Evolutionary conservation across 2,113 vertebrate genomes (phyloP).

Genomic region (Sturnus vulgaris): DNA sequence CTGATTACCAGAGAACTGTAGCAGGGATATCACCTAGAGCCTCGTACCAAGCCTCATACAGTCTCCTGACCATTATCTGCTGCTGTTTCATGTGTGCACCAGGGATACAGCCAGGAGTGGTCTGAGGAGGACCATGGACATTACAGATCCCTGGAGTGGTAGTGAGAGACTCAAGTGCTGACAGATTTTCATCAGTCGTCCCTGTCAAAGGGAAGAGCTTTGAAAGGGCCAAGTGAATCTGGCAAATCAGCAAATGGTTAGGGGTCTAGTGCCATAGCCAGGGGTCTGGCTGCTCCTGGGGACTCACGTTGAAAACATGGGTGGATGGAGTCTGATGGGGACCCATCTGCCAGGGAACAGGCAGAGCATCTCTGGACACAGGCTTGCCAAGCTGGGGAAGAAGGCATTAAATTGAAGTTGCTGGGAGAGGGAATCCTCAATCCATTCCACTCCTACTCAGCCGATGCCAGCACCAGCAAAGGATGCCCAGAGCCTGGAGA

Average conservation of each 20-base stretch:
- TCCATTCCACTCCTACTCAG: not conserved
- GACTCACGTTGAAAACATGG: not conserved
- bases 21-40: not conserved
- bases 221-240: not conserved
- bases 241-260: not conserved
- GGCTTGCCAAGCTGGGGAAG: not conserved
- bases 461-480: not conserved
- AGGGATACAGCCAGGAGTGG: not conserved
- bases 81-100: fast-evolving
- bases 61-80: not conserved
- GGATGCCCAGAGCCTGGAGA: not conserved
- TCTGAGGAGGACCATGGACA: not conserved
- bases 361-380: not conserved
- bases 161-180: not conserved
- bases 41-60: fast-evolving
- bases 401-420: not conserved
- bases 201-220: not conserved
- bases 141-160: not conserved
- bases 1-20: not conserved
- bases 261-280: not conserved
- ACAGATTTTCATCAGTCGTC: not conserved
- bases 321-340: not conserved
- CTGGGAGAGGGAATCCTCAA: not conserved
- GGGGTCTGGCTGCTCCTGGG: not conserved
- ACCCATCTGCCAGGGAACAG: fast-evolving